Evolutionary conservation across 2,113 vertebrate species (phyloP), one percentile per base, ranked within the genome.

Genomic region (Anhinga rufa): DNA sequence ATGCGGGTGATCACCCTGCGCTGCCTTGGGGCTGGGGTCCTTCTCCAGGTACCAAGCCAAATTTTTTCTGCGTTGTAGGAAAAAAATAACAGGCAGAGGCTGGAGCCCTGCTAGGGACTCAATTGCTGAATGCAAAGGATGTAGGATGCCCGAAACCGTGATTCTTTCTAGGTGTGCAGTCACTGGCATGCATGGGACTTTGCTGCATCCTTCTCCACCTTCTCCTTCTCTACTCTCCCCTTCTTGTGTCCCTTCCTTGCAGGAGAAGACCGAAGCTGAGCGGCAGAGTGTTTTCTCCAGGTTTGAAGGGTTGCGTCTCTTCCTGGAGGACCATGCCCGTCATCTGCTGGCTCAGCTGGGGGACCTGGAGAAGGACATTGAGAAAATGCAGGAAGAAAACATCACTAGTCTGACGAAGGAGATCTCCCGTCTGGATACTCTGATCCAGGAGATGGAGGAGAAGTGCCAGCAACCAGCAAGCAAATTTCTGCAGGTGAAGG

Each of bases 401-500:
- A 7, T 83, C 34, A 83, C 92, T 1, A 62, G 14, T 11, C 71
- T 97, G 22, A 68, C 89, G 0, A 4, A 88, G 17, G 97, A 98
- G 75, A 96, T 98, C 11, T 89, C 95, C 15, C 92, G 88, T 4
- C 87, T 98, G 55, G 94, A 94, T 0, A 4, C 29, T 14, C 21
- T 88, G 26, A 94, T 97, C 65, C 92, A 71, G 3, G 94, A 98
- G 57, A 57, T 97, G 95, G 94, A 98, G 83, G 95, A 90, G 69
- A 98, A 95, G 66, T 81, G 78, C 2, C 94, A 26, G 42, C 92
- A 97, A 29, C 97, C 97, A 0, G 92, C 94, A 1, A 58, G 80
- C 2, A 68, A 92, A 38, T 96, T 98, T 51, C 86, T 98, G 92
- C 92, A 95, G 98, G 98, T 98, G 82, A 95, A 91, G 72, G 22